These are phyloP conservation scores for Sphenodon punctatus DNA, from an alignment of 2,797 vertebrate species.

Conservation along the genomic window DNA sequence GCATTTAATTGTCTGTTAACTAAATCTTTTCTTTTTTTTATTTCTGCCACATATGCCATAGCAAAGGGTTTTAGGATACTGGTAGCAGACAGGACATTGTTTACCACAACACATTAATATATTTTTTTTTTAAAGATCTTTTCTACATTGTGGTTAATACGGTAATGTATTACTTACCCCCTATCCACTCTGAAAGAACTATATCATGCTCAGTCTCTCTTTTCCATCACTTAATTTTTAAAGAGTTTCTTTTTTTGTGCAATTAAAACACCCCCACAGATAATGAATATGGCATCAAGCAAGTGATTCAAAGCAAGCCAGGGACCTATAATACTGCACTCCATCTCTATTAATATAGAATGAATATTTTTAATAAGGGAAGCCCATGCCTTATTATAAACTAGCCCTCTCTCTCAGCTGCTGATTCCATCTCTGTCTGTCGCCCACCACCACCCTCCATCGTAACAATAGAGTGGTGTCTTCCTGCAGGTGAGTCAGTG, in stretches of 20 bases:
- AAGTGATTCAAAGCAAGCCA: slow-evolving; percentile 59
- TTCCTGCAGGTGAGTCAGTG: background rate
- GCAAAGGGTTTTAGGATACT: background rate
- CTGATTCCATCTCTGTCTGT: slow-evolving; percentile 3
- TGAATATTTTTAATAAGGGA: slow-evolving; percentile 52
- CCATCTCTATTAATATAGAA: slow-evolving; percentile 41
- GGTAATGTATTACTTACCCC: slow-evolving; percentile 32
- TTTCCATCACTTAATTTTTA: slow-evolving; percentile 57
- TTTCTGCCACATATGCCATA: background rate
- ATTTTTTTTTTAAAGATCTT: slow-evolving; percentile 2
- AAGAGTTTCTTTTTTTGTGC: slow-evolving; percentile 49
- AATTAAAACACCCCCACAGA: slow-evolving; percentile 51
- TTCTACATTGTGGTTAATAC: slow-evolving; percentile 6
- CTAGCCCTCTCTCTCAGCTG: slow-evolving; percentile 32
- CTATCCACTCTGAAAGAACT: slow-evolving; percentile 53
- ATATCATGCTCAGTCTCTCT: slow-evolving; percentile 18
- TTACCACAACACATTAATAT: slow-evolving; percentile 16
- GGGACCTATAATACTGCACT: slow-evolving; percentile 32
- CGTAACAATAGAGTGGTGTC: slow-evolving; percentile 49
- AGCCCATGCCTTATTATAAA: slow-evolving; percentile 37
- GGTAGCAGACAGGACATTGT: background rate
- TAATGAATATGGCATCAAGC: slow-evolving; percentile 55
- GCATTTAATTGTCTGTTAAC: background rate
- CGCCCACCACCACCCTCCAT: background rate
- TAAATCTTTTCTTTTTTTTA: slow-evolving; percentile 7